Evolutionary conservation across 2,113 vertebrate genomes (phyloP).

Genomic region (Bos indicus): DNA sequence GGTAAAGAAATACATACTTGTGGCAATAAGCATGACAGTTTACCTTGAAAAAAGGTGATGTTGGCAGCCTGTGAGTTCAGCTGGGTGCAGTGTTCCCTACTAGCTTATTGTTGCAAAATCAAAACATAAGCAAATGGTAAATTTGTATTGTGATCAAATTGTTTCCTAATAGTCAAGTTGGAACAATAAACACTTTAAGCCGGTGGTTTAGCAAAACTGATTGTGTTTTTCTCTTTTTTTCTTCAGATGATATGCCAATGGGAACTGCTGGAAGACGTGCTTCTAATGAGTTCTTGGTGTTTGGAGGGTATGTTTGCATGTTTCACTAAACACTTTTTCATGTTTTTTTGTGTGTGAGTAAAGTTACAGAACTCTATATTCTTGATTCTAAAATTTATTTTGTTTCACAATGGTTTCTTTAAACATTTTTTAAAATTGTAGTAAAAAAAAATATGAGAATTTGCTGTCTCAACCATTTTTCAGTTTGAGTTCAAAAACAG

Average conservation of each 20-base stretch:
- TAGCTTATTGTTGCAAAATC: neutral
- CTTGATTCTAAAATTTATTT: constrained; percentile 2
- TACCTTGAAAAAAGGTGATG: neutral
- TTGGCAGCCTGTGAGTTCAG: neutral
- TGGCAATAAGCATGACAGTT: neutral
- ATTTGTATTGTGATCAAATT: neutral
- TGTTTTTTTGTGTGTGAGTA: constrained; percentile 10
- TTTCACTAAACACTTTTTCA: constrained; percentile 20
- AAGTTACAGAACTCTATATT: constrained; percentile 45
- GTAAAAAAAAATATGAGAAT: neutral
- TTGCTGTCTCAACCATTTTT: neutral
- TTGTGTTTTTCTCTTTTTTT: constrained; percentile 32
- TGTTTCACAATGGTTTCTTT: neutral
- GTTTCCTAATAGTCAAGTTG: neutral
- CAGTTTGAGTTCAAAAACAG: neutral
- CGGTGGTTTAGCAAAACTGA: neutral
- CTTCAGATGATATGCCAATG: constrained; percentile 89
- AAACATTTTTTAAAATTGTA: neutral
- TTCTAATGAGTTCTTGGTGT: constrained; percentile 94
- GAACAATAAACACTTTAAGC: neutral
- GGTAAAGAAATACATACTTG: neutral
- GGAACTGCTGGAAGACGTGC: constrained; percentile 83
- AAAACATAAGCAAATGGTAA: neutral
- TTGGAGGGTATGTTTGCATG: constrained; percentile 89
- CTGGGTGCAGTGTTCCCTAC: neutral